Evolutionary conservation across 2,888 invertebrate genomes (phyloP), one percentile per base, ranked within the genome.

Genomic region (Agriopis aurantiaria): DNA sequence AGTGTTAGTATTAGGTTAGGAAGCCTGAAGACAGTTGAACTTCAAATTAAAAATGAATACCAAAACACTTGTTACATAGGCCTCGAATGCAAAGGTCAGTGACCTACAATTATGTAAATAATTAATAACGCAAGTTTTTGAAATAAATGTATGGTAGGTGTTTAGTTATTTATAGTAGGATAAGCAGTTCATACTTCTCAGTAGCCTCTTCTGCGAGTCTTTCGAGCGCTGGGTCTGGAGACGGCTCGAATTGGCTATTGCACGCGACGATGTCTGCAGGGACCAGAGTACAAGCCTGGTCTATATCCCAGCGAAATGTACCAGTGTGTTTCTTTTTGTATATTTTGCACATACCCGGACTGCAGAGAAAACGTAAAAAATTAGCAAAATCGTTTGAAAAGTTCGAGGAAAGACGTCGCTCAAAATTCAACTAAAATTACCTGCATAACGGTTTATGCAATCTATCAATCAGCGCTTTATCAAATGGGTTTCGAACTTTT

Each of bases 361-460:
- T 95, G 78, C 53, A 63, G 5, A 69, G 59, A 68, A 9, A 73
- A 56, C 8, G 55, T 45, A 46, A 14, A 46, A 14, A 43, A 14
- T 3, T 33, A 12, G 41, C 8, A 55, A 7, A 55, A n/a, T 55
- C 55, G 12, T n/a, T 40, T n/a, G 33, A 55, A 40, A 55, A 8
- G 23, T 12, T 8, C 17, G 17, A 10, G 7, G 12, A 40, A 9
- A 11, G 2, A 9, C 11, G 14, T 49, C 49, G 3, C 49, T 49
- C 8, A 10, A 8, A 10, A 33, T 53, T 12, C 0, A 4, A 41
- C 3, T 14, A n/a, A 9, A 51, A 65, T 88, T 85, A 96, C 96
- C 97, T 97, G 88, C 96, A 97, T 81, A 97, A 94, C 75, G 96
- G 96, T 69, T 96, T 94, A 85, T 96, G 96, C 67, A 97, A 88